Percentiles rank a stretch among this genome's conserved stretches.
Evolutionary conservation across 1,140 invertebrate species (phyloP).

Genomic region (Brachionus manjavacas): DNA sequence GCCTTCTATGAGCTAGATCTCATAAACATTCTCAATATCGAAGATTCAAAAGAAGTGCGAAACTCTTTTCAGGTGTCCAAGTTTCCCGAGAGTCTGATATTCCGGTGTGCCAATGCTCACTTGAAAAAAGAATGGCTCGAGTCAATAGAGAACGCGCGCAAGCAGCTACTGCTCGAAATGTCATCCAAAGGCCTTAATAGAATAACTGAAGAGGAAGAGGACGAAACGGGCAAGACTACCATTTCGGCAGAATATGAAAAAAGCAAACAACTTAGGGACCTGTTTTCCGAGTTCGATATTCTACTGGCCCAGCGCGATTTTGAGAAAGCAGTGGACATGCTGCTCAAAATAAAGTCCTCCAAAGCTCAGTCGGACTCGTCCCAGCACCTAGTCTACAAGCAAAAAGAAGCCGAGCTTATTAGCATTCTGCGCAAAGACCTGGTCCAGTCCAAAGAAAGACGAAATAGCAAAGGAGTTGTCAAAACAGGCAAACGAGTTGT

Average conservation of each 20-base stretch:
- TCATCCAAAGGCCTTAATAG: not conserved
- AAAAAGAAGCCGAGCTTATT: conserved; percentile 26
- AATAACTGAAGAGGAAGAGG: conserved; percentile 27
- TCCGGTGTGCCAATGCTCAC: conserved; percentile 34
- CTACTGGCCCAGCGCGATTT: conserved; percentile 35
- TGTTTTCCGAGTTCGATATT: conserved; percentile 41
- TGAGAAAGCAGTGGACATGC: conserved; percentile 30
- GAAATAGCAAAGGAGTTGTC: conserved; percentile 36
- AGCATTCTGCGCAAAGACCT: conserved; percentile 25
- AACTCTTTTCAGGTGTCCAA: conserved; percentile 38
- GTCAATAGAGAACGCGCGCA: conserved; percentile 26
- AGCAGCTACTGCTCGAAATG: not conserved
- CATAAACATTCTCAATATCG: conserved; percentile 29
- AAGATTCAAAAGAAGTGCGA: conserved; percentile 34
- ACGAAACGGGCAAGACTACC: not conserved
- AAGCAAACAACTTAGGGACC: not conserved
- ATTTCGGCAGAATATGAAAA: not conserved
- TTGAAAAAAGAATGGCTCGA: conserved; percentile 41
- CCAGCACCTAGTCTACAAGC: conserved; percentile 14
- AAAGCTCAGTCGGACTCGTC: not conserved
- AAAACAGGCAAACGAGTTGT: conserved; percentile 27
- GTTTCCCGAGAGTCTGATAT: conserved; percentile 33
- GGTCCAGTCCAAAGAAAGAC: conserved; percentile 33
- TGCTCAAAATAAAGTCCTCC: not conserved
- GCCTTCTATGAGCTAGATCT: conserved; percentile 29